Evolutionary conservation across 2,113 vertebrate genomes (phyloP).

Genomic region (Calonectris borealis): DNA sequence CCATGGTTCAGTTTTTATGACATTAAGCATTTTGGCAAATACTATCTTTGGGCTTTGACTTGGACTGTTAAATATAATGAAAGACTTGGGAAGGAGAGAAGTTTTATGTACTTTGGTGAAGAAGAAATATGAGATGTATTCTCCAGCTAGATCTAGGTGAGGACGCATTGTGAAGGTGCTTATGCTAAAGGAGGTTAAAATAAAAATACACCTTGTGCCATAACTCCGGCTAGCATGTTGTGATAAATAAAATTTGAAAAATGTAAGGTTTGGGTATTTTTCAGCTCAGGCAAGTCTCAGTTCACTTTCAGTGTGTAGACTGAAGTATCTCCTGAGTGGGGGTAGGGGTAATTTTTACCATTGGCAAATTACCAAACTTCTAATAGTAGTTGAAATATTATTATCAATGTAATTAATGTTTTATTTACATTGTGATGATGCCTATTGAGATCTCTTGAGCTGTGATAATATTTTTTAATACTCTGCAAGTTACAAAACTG

Average conservation of each 20-base stretch:
- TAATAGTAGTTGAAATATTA: background rate
- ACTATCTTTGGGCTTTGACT: background rate
- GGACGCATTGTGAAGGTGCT: background rate
- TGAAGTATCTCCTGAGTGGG: background rate
- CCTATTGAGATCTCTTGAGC: background rate
- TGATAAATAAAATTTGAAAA: background rate
- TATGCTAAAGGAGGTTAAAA: background rate
- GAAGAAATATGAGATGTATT: background rate
- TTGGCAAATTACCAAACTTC: background rate
- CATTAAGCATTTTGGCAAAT: background rate
- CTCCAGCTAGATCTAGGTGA: background rate
- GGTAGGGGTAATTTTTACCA: background rate
- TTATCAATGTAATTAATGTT: background rate
- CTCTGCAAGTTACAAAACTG: background rate
- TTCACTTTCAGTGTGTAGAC: fast-evolving
- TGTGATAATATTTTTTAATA: background rate
- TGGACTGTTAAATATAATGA: background rate
- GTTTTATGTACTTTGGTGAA: fast-evolving
- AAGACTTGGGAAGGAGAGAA: background rate
- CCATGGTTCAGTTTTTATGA: fast-evolving
- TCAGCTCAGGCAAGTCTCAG: background rate
- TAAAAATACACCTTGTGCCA: background rate
- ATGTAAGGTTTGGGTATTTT: background rate
- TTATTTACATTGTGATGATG: background rate
- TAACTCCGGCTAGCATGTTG: background rate